Base-by-base conservation (phyloP, 1,140 invertebrate genomes). In the Bombus cullumanus region DNA sequence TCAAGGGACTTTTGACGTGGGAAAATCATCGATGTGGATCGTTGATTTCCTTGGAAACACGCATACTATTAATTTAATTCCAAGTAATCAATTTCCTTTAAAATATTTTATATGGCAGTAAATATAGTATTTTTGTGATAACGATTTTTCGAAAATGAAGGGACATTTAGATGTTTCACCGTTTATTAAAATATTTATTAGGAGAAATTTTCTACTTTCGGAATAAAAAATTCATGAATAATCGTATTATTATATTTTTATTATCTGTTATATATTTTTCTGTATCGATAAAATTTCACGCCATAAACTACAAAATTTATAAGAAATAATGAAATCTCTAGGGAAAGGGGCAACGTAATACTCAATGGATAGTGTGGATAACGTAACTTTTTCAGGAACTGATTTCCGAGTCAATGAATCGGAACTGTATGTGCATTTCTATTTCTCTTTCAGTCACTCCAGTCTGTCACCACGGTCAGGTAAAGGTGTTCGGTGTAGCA, bases 401-500 rank as follows among this genome's bases (percentile, higher is more conserved):
- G 62, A 31, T 28, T n/a, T 66, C 13, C 13, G 64, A 31, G 12
- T 66, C n/a, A n/a, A 66, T 6, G n/a, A 34, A 66, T 66, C 6
- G 31, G 13, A 66, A n/a, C 59, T 62, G 28, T n/a, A 62, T 13
- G n/a, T 62, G 28, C 25, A 13, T 66, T 66, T 75, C 78, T 76
- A 28, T 91, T 89, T 91, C 59, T 62, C 80, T 91, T 89, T 94
- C 93, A 98, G 97, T 97, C 95, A 96, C 96, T 22, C 97, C 97
- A 4, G 96, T 97, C 22, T 98, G 97, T 91, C 96, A 96, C 31
- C 94, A 95, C 2, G 96, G 96, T 22, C 97, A 97, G 91, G 95
- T 96, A 41, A 96, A 96, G 84, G 95, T 97, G 31, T 98, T 97
- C 91, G 97, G 98, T 28, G 97, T 98, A 3, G 98, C 97, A 0